phyloP scores from a whole-genome alignment of 2,888 invertebrate genomes.

The Cataglyphis livida region DNA sequence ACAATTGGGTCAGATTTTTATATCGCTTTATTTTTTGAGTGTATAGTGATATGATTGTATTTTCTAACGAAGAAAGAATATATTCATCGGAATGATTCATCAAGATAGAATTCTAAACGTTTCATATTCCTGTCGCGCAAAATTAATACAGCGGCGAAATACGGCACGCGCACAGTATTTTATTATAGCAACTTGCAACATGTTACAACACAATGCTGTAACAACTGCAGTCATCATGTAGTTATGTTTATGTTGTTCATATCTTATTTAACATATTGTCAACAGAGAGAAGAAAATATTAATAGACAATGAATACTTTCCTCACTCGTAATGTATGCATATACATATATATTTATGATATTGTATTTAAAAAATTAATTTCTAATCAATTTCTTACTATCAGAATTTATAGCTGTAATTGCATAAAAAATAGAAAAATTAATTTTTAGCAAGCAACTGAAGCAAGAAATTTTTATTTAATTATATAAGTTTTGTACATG shows the following conservation, averaged over 20 bases:
- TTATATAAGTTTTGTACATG: not conserved
- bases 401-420: not conserved
- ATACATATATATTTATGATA: not conserved
- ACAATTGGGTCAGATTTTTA: conserved; percentile 31
- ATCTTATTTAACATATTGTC: not conserved
- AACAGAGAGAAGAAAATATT: not conserved
- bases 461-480: not conserved
- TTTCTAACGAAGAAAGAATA: not conserved
- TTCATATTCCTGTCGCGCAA: no score
- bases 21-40: conserved; percentile 1
- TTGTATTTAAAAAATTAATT: not conserved
- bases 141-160: not conserved
- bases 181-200: no score
- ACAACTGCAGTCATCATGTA: not conserved
- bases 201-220: conserved; percentile 18
- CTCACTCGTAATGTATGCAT: not conserved
- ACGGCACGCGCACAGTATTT: no score
- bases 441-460: not conserved
- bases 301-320: not conserved
- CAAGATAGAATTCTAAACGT: not conserved
- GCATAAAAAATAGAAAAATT: not conserved
- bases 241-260: not conserved
- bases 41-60: not conserved
- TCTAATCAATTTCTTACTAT: not conserved
- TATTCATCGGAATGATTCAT: not conserved